phyloP scores from a whole-genome alignment of 37 sponge, comb jelly and placozoan species.

The Amphimedon queenslandica region DNA sequence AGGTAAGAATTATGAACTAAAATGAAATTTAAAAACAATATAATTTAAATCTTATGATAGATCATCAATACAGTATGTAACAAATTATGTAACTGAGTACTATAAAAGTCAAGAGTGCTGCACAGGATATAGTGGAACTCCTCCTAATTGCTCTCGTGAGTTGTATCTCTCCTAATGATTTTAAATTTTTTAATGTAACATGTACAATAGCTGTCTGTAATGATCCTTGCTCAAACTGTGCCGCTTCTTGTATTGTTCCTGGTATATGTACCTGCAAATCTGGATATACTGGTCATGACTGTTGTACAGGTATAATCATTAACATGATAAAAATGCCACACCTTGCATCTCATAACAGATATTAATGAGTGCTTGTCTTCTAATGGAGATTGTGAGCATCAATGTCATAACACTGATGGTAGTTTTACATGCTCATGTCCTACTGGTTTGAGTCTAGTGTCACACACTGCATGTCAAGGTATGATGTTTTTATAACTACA shows the following conservation, averaged over 20 bases:
- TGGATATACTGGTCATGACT: background rate
- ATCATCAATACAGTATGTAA: background rate
- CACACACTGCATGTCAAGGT: slow-evolving; percentile 35
- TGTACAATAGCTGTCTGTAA: background rate
- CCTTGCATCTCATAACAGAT: slow-evolving; percentile 31
- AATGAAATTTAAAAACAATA: too few relatives aligned
- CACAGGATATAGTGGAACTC: slow-evolving; percentile 2
- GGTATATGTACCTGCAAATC: background rate
- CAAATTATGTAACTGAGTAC: background rate
- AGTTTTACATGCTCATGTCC: slow-evolving; percentile 37
- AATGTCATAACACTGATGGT: slow-evolving; percentile 47
- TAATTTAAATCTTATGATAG: too few relatives aligned
- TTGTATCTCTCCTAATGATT: background rate
- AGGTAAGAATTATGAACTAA: too few relatives aligned
- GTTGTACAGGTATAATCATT: background rate
- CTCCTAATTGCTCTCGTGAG: slow-evolving; percentile 9
- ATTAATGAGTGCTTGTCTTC: slow-evolving; percentile 44
- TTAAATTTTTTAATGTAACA: background rate
- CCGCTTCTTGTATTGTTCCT: background rate
- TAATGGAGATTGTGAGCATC: slow-evolving; percentile 44
- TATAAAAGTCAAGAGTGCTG: background rate
- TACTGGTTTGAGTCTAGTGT: slow-evolving; percentile 21
- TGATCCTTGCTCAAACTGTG: background rate
- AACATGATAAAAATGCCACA: background rate
- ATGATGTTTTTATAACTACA: too few relatives aligned